A percentile compares a stretch with the other conserved stretches of the same genome.
Conservation (phyloP, 1,140 invertebrate genomes). For the Wiebesia pumilae region DNA sequence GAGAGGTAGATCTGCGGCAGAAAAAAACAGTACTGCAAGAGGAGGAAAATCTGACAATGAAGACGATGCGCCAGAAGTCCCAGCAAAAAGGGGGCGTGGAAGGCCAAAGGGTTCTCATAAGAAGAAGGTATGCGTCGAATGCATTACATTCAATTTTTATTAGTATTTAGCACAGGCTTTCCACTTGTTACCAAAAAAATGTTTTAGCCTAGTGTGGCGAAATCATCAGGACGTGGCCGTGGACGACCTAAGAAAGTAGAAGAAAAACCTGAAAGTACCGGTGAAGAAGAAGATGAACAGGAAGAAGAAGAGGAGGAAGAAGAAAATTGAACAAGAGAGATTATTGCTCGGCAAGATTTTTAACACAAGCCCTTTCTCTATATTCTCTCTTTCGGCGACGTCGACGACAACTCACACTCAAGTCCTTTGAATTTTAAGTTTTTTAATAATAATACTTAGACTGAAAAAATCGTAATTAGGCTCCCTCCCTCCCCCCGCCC, state of each 20-base stretch:
- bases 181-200: not conserved
- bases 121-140: constrained; percentile 67
- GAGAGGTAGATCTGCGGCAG: constrained; percentile 67
- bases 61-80: constrained; percentile 71
- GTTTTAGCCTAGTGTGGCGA: constrained; percentile 64
- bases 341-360: constrained; percentile 58
- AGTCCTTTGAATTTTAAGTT: constrained; percentile 47
- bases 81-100: constrained; percentile 74
- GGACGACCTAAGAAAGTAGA: constrained; percentile 74
- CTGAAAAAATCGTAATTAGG: constrained; percentile 49
- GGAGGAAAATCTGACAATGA: constrained; percentile 71
- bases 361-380: constrained; percentile 56
- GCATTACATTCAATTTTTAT: too few relatives aligned
- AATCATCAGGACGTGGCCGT: constrained; percentile 69
- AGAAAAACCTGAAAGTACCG: constrained; percentile 74
- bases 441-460: constrained; percentile 42
- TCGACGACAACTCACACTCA: constrained; percentile 50
- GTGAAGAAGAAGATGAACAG: constrained; percentile 73
- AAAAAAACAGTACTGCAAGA: constrained; percentile 69
- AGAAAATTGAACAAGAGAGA: constrained; percentile 67
- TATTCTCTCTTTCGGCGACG: constrained; percentile 50
- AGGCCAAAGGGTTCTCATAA: constrained; percentile 74
- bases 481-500: constrained; percentile 41
- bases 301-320: constrained; percentile 74
- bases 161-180: too few relatives aligned